Evolutionary conservation across 2,888 invertebrate genomes (phyloP), one percentile per base, ranked within the genome.

Genomic region (Leucophenga maculata): DNA sequence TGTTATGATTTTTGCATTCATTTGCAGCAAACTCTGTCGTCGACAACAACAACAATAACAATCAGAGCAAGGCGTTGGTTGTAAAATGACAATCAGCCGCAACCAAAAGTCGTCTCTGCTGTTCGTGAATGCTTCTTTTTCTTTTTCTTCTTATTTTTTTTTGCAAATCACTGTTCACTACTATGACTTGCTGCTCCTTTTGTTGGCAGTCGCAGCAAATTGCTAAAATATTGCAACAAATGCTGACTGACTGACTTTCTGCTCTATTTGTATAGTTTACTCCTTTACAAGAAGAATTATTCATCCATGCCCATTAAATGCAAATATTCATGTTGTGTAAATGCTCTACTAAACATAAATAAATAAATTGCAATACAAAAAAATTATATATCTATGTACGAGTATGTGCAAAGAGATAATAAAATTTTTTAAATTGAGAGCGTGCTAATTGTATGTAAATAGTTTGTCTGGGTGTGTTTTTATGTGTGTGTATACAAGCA

Each of bases 31-130:
- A 48, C 46, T 46, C 8, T 48, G 46, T 46, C 62, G 62, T 22
- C 62, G 26, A 73, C 83, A 75, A 77, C 77, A 79, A 76, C 77
- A 77, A 78, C 73, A 80, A 83, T 81, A 76, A 72, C 72, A 76
- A 71, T 67, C 74, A 39, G 65, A 22, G 67, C 68, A 65, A 72
- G 69, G 71, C 71, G 71, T 71, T 71, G 71, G 70, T 70, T 70
- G 64, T 65, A 67, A 68, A 68, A 67, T 70, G 70, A 70, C 67
- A 70, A 67, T 39, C 39, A 39, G 39, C 39, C 6, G 11, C 8
- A 39, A 39, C 39, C 39, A 65, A 65, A 26, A 3, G 18, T 9
- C 8, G 57, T 18, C 39, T 39, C 8, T n/a, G n/a, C 13, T 16
- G n/a, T 18, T 14, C 16, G 11, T 60, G 9, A n/a, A 6, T 59